phyloP scores from a whole-genome alignment of 2,113 vertebrate species.

The Carassius gibelio region DNA sequence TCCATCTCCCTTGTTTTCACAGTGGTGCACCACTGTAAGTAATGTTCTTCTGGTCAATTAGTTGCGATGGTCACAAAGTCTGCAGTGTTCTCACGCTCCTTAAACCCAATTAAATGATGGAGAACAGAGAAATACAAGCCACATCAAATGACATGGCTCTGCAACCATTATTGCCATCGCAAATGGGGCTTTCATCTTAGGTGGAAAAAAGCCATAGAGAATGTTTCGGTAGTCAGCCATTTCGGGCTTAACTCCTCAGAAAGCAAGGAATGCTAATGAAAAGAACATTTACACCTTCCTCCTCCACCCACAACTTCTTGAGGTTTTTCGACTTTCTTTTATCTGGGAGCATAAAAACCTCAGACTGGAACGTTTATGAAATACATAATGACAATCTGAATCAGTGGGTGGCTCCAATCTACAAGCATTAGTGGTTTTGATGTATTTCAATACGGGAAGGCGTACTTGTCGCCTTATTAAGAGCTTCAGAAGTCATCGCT shows the following conservation, averaged over 20 bases:
- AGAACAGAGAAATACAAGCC: slow-evolving; percentile 59
- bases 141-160: slow-evolving; percentile 63
- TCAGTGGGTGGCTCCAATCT: slow-evolving; percentile 76
- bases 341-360: slow-evolving; percentile 68
- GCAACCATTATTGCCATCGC: slow-evolving; percentile 65
- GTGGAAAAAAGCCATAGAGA: slow-evolving; percentile 70
- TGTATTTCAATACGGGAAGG: slow-evolving; percentile 72
- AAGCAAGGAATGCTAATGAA: slow-evolving; percentile 70
- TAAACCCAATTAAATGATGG: slow-evolving; percentile 71
- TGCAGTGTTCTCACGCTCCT: slow-evolving; percentile 67
- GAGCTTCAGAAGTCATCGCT: slow-evolving; percentile 73
- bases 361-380: slow-evolving; percentile 75
- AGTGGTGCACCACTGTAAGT: slow-evolving; percentile 64
- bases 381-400: slow-evolving; percentile 77
- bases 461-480: slow-evolving; percentile 76
- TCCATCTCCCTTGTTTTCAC: slow-evolving; percentile 55
- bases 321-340: slow-evolving; percentile 40
- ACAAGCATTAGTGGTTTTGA: slow-evolving; percentile 74
- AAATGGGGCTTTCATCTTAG: slow-evolving; percentile 76
- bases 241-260: slow-evolving; percentile 68
- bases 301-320: slow-evolving; percentile 59
- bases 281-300: slow-evolving; percentile 69
- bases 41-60: slow-evolving; percentile 71
- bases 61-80: slow-evolving; percentile 69
- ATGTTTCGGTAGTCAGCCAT: slow-evolving; percentile 57